These are phyloP conservation scores for Alviniconcha strummeri DNA, from an alignment of 2,888 invertebrate genomes.

Conservation along the genomic window DNA sequence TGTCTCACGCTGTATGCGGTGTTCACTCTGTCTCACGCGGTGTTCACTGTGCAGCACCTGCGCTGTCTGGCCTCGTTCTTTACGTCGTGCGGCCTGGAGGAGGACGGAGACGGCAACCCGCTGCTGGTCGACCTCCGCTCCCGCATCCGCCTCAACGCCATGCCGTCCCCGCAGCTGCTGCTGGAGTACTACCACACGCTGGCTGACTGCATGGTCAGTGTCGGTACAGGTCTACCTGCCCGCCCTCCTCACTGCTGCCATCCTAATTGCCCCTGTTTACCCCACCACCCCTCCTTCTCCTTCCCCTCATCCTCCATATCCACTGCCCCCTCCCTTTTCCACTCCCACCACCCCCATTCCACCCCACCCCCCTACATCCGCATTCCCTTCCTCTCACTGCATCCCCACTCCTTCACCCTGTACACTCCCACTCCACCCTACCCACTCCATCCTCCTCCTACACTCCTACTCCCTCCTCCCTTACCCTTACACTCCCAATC, in stretches of 20 bases:
- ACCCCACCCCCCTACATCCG: no score
- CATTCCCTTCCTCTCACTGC: no score
- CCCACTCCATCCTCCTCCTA: no score
- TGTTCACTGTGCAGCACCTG: constrained; percentile 48
- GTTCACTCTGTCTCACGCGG: no score
- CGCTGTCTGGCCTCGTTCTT: constrained; percentile 56
- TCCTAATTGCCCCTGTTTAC: neutral
- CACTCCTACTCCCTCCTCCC: no score
- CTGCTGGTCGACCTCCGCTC: constrained; percentile 44
- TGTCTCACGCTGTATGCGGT: no score
- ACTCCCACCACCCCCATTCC: no score
- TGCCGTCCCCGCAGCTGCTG: constrained; percentile 59
- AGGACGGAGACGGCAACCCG: constrained; percentile 41
- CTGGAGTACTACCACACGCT: constrained; percentile 56
- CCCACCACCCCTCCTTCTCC: neutral
- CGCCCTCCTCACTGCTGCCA: no score
- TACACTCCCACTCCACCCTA: no score
- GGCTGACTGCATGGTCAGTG: constrained; percentile 47
- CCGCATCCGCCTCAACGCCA: constrained; percentile 54
- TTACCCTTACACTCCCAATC: no score
- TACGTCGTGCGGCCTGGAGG: constrained; percentile 52
- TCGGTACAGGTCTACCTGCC: no score
- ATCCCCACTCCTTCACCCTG: no score
- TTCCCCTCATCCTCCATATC: neutral
- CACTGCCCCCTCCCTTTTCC: neutral